phyloP scores from a whole-genome alignment of 2,888 invertebrate genomes.

The Scaptomyza reducta region DNA sequence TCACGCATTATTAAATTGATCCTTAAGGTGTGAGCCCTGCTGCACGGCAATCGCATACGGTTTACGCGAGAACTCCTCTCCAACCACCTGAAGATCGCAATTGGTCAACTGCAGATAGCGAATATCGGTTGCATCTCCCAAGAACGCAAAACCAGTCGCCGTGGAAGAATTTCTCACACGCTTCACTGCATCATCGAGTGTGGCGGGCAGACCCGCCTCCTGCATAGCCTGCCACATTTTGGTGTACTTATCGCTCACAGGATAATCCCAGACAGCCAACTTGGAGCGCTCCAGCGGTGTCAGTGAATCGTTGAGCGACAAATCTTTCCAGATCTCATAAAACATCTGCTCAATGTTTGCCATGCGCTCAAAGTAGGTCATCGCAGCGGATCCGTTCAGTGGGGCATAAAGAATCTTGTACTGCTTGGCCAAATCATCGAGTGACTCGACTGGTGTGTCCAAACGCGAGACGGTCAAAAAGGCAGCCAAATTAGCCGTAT shows the following conservation, averaged over 20 bases:
- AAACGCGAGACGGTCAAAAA: slow-evolving; percentile 97
- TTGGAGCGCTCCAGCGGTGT: slow-evolving; percentile 95
- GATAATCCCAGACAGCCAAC: slow-evolving; percentile 99
- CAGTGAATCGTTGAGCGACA: slow-evolving; percentile 97
- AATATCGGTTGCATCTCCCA: slow-evolving; percentile 97
- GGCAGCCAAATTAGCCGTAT: slow-evolving; percentile 98
- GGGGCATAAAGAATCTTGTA: slow-evolving; percentile 99
- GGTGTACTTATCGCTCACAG: slow-evolving; percentile 98
- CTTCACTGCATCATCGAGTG: slow-evolving; percentile 91
- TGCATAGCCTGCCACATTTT: slow-evolving; percentile 99
- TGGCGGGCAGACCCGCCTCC: slow-evolving; percentile 91
- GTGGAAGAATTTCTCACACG: slow-evolving; percentile 88
- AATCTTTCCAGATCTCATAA: slow-evolving; percentile 99
- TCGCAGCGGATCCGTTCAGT: slow-evolving; percentile 92
- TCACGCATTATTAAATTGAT: slow-evolving; percentile 97
- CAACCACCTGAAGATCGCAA: slow-evolving; percentile 93
- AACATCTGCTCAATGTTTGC: slow-evolving; percentile 96
- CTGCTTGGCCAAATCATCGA: slow-evolving; percentile 97
- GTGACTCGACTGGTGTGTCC: slow-evolving; percentile 95
- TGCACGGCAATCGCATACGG: slow-evolving; percentile 99
- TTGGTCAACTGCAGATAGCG: slow-evolving; percentile 85
- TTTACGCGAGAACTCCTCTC: slow-evolving; percentile 98
- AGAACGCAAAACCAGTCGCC: slow-evolving; percentile 95
- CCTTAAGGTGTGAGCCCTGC: slow-evolving; percentile 96
- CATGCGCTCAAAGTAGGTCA: slow-evolving; percentile 98